Evolutionary conservation across 2,888 invertebrate genomes (phyloP), one percentile per base, ranked within the genome.

Genomic region (Amphimallon solstitiale): DNA sequence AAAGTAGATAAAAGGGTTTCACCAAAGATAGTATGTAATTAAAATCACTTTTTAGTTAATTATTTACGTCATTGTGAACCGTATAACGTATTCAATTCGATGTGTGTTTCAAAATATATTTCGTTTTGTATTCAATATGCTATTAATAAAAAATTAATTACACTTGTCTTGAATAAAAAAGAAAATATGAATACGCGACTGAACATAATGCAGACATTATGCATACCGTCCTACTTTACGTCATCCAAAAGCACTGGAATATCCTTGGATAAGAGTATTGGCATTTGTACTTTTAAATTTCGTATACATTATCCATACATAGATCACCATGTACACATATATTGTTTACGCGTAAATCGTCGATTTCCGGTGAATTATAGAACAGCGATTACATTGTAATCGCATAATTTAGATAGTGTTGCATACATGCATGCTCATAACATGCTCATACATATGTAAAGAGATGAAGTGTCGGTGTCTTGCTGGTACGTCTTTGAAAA

Each of bases 331-430:
- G 12, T 15, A 15, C 10, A 49, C 49, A 34, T 12, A 14, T 14
- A 63, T 63, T 63, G 63, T 63, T 52, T 51, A 63, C 38, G 48
- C 40, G 19, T 43, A 60, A 21, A 52, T 52, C 51, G 40, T 38
- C 49, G 51, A 63, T 51, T 63, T 63, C 63, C 63, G 63, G 52
- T 43, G 63, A 63, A 52, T 63, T 63, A 51, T 48, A 52, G 51
- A 63, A 52, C 49, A 40, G 52, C 40, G 52, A 63, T 63, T 63
- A 63, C 63, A 38, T 63, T 52, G 51, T 49, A 51, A 52, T 51
- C 51, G 43, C 52, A 56, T 56, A 56, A 63, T 63, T 63, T 52
- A 63, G 51, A 51, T 63, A 63, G 51, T 21, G 40, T 21, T 56
- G 23, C 56, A 56, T 56, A 56, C 40, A 40, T 35, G n/a, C 37